Evolutionary conservation across 2,888 invertebrate species (phyloP).

Genomic region (Chrysotoxum bicinctum): DNA sequence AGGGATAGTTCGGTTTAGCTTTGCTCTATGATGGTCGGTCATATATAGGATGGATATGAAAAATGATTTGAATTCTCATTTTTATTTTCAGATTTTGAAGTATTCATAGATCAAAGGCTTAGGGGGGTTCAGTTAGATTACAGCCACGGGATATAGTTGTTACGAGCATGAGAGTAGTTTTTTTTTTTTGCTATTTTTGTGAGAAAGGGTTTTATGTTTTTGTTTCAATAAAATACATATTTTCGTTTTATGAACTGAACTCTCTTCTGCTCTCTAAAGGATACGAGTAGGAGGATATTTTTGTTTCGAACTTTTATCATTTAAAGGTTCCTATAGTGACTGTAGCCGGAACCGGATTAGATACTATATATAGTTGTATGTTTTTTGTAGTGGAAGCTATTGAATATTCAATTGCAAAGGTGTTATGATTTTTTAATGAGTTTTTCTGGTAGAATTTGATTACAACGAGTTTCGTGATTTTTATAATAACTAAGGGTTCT

Average conservation of each 20-base stretch:
- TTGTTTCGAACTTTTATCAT: not conserved
- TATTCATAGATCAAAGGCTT: conserved; percentile 67
- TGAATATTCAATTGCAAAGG: conserved; percentile 64
- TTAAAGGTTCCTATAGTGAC: not conserved
- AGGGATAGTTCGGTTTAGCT: not conserved
- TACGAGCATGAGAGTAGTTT: not conserved
- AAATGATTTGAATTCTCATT: conserved; percentile 68
- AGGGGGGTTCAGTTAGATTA: conserved; percentile 47
- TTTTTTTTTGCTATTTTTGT: conserved; percentile 13
- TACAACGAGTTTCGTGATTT: conserved; percentile 6
- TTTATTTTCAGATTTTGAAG: conserved; percentile 66
- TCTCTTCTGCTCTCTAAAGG: not conserved
- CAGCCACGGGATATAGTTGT: conserved; percentile 19
- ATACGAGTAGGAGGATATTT: not conserved
- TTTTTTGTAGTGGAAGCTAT: conserved; percentile 12
- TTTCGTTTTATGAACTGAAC: conserved; percentile 43
- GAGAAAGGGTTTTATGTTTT: conserved; percentile 20
- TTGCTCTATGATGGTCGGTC: conserved; percentile 42
- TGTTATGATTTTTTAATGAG: conserved; percentile 38
- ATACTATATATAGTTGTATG: conserved; percentile 1
- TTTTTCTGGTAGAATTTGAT: conserved; percentile 4
- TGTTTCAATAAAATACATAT: conserved; percentile 64
- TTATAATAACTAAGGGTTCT: not conserved
- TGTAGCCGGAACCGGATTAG: conserved; percentile 52
- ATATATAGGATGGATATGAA: conserved; percentile 43